Evolutionary conservation across 1,140 invertebrate genomes (phyloP).

Genomic region (Gonatopus flavifemur): DNA sequence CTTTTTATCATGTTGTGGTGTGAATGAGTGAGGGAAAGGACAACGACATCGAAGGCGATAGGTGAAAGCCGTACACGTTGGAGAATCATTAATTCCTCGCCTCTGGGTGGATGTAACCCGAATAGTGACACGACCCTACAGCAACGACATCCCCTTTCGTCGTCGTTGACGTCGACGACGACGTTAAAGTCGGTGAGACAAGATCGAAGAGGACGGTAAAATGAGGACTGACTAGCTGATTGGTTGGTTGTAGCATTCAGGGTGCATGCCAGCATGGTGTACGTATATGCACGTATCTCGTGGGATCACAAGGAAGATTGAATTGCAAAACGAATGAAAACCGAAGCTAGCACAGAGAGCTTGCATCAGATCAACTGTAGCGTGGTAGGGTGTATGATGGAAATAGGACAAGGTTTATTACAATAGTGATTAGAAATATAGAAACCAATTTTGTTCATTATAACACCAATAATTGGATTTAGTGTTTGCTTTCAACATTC

Average conservation of each 20-base stretch:
- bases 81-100: constrained; percentile 27
- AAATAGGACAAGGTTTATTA: no score
- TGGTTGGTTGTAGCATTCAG: constrained; percentile 11
- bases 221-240: constrained; percentile 14
- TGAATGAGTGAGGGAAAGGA: no score
- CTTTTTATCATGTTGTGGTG: no score
- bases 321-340: constrained; percentile 38
- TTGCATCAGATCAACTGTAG: no score
- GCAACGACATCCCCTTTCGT: background rate
- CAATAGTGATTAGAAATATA: no score
- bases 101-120: constrained; percentile 7
- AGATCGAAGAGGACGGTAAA: background rate
- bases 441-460: no score
- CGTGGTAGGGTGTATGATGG: no score
- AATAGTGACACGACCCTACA: constrained; percentile 5
- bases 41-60: no score
- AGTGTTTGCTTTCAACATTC: no score
- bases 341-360: no score
- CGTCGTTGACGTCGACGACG: background rate
- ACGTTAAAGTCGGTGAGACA: background rate
- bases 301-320: constrained; percentile 26
- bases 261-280: background rate
- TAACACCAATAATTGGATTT: no score
- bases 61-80: no score
- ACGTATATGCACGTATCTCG: constrained; percentile 15